phyloP scores from a whole-genome alignment of 2,797 vertebrate species.

The Tarsius wallacei region DNA sequence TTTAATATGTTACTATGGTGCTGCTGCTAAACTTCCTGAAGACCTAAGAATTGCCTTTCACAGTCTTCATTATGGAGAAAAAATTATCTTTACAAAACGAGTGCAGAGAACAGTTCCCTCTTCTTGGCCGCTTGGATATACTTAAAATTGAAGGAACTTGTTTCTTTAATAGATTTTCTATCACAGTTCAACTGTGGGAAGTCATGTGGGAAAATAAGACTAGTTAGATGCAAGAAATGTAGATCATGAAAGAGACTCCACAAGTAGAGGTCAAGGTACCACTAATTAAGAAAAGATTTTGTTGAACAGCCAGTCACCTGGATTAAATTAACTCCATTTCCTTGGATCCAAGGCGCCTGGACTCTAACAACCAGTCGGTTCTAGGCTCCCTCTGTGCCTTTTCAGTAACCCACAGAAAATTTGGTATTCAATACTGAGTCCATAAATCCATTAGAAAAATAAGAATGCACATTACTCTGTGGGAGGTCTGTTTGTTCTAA shows the following conservation, averaged over 20 bases:
- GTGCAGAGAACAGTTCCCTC: conserved; percentile 49
- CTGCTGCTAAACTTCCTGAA: conserved; percentile 34
- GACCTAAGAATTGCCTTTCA: conserved; percentile 27
- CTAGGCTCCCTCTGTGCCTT: conserved; percentile 91
- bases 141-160: conserved; percentile 65
- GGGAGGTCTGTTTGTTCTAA: conserved; percentile 93
- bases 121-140: conserved; percentile 65
- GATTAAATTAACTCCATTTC: conserved; percentile 93
- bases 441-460: conserved; percentile 89
- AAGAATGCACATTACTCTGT: conserved; percentile 90
- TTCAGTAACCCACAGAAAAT: conserved; percentile 91
- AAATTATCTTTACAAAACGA: conserved; percentile 36
- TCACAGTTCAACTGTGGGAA: conserved; percentile 86
- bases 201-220: conserved; percentile 89
- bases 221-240: conserved; percentile 87
- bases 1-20: not conserved
- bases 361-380: conserved; percentile 91
- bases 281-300: conserved; percentile 91
- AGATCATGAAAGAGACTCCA: conserved; percentile 92
- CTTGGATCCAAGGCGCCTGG: conserved; percentile 89
- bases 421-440: conserved; percentile 89
- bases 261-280: conserved; percentile 93
- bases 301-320: conserved; percentile 92
- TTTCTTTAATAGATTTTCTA: conserved; percentile 70
- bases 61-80: not conserved